These are phyloP conservation scores for Dendrophyllia cribrosa DNA, from an alignment of 64 coral and sea anemone genomes.

Conservation along the genomic window DNA sequence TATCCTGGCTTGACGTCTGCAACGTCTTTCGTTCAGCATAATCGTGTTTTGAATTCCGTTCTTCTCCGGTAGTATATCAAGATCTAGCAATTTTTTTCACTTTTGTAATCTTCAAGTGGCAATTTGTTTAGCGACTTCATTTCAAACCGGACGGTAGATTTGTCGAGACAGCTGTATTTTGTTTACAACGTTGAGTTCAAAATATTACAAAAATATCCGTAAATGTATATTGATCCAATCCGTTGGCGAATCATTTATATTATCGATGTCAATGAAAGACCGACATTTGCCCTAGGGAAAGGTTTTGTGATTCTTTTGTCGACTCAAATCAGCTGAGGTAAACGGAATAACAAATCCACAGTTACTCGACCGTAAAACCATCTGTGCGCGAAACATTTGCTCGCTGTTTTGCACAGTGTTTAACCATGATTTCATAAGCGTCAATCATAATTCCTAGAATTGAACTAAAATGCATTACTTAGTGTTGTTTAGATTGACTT, in stretches of 20 bases:
- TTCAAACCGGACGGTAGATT: not conserved
- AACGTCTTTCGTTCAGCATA: not conserved
- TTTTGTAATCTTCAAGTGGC: constrained; percentile 11
- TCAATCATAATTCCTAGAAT: not conserved
- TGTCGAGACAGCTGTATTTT: not conserved
- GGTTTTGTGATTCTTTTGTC: constrained; percentile 30
- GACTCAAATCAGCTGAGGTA: constrained; percentile 14
- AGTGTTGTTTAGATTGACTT: not conserved
- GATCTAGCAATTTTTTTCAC: not conserved
- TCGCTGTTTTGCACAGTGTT: not conserved
- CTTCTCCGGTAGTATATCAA: not conserved
- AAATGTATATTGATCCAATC: constrained; percentile 1
- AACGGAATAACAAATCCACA: constrained; percentile 9
- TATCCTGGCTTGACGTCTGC: not conserved
- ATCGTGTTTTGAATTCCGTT: constrained; percentile 22
- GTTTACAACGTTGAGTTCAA: not conserved
- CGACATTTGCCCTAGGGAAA: constrained; percentile 41
- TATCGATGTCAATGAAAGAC: constrained; percentile 46
- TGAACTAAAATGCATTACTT: not conserved
- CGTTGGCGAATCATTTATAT: constrained; percentile 53
- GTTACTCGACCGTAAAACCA: not conserved
- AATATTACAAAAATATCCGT: not conserved
- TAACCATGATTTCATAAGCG: not conserved
- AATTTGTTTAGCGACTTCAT: constrained; percentile 1
- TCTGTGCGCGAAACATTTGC: not conserved